These are phyloP conservation scores for Diploscapter pachys DNA, from an alignment of 1,140 invertebrate species.

Conservation along the genomic window DNA sequence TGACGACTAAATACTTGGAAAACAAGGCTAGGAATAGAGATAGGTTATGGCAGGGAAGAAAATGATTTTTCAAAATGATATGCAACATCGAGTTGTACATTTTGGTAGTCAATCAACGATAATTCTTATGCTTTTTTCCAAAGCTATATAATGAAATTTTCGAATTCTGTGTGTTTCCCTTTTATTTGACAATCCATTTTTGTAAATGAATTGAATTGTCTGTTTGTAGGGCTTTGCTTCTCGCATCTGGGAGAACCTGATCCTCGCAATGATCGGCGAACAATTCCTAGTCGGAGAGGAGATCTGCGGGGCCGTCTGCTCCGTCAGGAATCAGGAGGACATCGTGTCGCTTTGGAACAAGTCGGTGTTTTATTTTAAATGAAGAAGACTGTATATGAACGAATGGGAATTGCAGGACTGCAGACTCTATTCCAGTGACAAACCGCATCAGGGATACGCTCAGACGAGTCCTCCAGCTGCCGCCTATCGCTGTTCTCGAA, in stretches of 20 bases:
- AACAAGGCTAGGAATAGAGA: too few species aligned
- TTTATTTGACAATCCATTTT: neutral
- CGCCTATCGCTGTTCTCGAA: constrained; percentile 84
- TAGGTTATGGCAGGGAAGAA: too few species aligned
- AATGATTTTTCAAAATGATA: too few species aligned
- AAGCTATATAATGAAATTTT: too few species aligned
- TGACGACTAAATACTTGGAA: too few species aligned
- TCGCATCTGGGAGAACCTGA: constrained; percentile 94
- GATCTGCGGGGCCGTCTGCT: constrained; percentile 95
- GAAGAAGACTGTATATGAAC: neutral
- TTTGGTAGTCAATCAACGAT: too few species aligned
- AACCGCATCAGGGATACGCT: constrained; percentile 87
- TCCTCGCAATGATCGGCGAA: constrained; percentile 79
- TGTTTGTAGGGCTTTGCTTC: constrained; percentile 79
- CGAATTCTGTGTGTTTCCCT: too few species aligned
- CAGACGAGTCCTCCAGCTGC: constrained; percentile 86
- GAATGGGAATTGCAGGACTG: constrained; percentile 66
- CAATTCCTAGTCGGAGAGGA: constrained; percentile 72
- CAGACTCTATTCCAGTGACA: constrained; percentile 79
- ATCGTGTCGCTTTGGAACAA: constrained; percentile 95
- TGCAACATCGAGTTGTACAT: too few species aligned
- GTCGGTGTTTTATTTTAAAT: constrained; percentile 1
- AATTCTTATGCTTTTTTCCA: too few species aligned
- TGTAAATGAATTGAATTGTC: constrained; percentile 35
- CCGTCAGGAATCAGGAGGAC: constrained; percentile 90